These are phyloP conservation scores for Neuroscelio doddi DNA, from an alignment of 2,888 invertebrate species.

Conservation along the genomic window DNA sequence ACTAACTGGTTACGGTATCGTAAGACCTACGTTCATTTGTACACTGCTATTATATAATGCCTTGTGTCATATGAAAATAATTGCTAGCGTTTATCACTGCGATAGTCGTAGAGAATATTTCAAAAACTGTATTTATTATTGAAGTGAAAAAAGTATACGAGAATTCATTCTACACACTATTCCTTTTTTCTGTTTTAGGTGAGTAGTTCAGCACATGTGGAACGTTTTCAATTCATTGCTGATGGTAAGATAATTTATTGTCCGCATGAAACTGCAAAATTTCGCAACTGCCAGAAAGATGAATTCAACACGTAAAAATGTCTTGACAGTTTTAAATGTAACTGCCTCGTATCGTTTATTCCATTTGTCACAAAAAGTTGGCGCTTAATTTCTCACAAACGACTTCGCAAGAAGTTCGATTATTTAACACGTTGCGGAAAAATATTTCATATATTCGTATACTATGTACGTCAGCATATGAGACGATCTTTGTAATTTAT, in stretches of 20 bases:
- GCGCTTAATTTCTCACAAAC: slow-evolving; percentile 6
- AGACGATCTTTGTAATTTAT: slow-evolving; percentile 32
- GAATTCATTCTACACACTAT: slow-evolving; percentile 13
- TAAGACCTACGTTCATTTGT: slow-evolving; percentile 22
- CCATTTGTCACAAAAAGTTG: slow-evolving; percentile 7
- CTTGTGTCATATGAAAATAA: slow-evolving; percentile 23
- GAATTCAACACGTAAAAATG: slow-evolving; percentile 6
- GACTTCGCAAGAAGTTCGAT: slow-evolving; percentile 7
- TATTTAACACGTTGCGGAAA: slow-evolving; percentile 10
- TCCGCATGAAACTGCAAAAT: neutral
- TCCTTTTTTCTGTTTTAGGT: slow-evolving; percentile 24
- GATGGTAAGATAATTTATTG: slow-evolving; percentile 21
- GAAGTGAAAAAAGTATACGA: slow-evolving; percentile 10
- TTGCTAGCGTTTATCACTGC: slow-evolving; percentile 13
- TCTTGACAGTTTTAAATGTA: slow-evolving; percentile 1
- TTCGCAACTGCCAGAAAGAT: neutral
- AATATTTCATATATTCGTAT: slow-evolving; percentile 5
- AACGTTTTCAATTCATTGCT: neutral
- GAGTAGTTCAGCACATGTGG: slow-evolving; percentile 15
- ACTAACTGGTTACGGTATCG: slow-evolving; percentile 19
- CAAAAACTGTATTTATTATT: slow-evolving; percentile 2
- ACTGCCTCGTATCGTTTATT: slow-evolving; percentile 2
- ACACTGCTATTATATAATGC: slow-evolving; percentile 22
- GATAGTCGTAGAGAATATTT: slow-evolving; percentile 1
- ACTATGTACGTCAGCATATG: slow-evolving; percentile 18